Base-by-base conservation (phyloP, 2,888 invertebrate genomes). In the Lasioglossum vierecki region DNA sequence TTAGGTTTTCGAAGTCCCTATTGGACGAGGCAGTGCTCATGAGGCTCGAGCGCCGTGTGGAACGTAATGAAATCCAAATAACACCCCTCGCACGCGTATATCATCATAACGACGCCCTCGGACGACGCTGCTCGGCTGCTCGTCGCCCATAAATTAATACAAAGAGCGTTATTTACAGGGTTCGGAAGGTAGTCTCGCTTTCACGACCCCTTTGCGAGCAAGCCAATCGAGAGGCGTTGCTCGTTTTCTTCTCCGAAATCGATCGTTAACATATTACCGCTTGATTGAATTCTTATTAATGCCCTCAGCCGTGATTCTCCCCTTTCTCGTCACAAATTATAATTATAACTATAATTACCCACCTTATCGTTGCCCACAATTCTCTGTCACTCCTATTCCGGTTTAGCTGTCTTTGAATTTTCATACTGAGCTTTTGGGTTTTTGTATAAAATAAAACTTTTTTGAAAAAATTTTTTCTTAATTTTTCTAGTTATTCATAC, bases 41-140 rank as follows among this genome's bases (percentile, higher is more conserved):
- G 77, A 26, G 78, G 39, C 87, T 79, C 63, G 66, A 68, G 44
- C 60, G 75, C 77, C 53, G 72, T 41, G 74, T 46, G 81, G 89
- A 76, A 83, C 87, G 85, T 91, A 92, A 92, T 92, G 91, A 90
- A 92, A 92, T 91, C 89, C 90, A 90, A 91, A 92, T 92, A 92
- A 92, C 88, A 90, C 85, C 88, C 88, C 80, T 85, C 79, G 88
- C 87, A 86, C 82, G 82, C 90, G 86, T 92, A 92, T 92, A 91
- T 89, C 89, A 91, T 86, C 79, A 75, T 91, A 91, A 89, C 88
- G 89, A 91, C 87, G 84, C 84, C 87, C 73, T 80, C 79, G 86
- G 85, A 86, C 84, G 86, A 82, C 79, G 80, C 83, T 79, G 75
- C 80, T 76, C 76, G 83, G 77, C 84, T 84, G 81, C 80, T 87